Evolutionary conservation across 2,113 vertebrate genomes (phyloP).

Genomic region (Pavo muticus): DNA sequence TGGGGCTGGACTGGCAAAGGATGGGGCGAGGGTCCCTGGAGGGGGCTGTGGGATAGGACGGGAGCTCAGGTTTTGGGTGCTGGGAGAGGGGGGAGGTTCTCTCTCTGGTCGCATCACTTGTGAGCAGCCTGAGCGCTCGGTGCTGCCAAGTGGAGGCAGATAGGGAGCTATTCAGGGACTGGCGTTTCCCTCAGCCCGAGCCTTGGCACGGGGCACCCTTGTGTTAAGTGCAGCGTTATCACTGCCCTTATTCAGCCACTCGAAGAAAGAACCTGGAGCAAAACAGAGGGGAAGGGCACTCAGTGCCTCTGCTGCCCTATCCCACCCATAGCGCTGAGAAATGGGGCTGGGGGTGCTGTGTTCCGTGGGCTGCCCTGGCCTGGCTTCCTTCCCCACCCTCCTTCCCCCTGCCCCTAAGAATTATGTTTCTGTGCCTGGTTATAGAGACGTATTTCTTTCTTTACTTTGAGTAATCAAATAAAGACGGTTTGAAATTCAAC

Average conservation of each 20-base stretch:
- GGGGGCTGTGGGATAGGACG: background rate
- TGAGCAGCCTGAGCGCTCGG: background rate
- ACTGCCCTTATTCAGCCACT: background rate
- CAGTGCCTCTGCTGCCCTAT: background rate
- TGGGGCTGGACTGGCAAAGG: background rate
- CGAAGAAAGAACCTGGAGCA: background rate
- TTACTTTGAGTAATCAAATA: conserved; percentile 7
- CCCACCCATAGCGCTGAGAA: fast-evolving
- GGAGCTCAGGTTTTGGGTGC: background rate
- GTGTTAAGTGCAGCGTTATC: background rate
- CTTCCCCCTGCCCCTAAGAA: background rate
- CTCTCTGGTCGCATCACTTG: fast-evolving
- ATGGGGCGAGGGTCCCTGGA: background rate
- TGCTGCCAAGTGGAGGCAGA: background rate
- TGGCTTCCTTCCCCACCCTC: background rate
- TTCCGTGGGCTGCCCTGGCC: background rate
- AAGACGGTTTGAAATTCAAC: conserved; percentile 23
- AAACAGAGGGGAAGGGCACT: background rate
- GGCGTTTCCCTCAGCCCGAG: background rate
- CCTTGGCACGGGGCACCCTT: background rate
- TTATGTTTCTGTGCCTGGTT: conserved; percentile 2
- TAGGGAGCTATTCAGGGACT: conserved; percentile 29
- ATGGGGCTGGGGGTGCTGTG: background rate
- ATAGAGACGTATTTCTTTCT: background rate
- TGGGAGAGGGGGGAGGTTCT: background rate